Evolutionary conservation across 2,797 vertebrate species (phyloP).

Genomic region (Petrocephalus sullivani): DNA sequence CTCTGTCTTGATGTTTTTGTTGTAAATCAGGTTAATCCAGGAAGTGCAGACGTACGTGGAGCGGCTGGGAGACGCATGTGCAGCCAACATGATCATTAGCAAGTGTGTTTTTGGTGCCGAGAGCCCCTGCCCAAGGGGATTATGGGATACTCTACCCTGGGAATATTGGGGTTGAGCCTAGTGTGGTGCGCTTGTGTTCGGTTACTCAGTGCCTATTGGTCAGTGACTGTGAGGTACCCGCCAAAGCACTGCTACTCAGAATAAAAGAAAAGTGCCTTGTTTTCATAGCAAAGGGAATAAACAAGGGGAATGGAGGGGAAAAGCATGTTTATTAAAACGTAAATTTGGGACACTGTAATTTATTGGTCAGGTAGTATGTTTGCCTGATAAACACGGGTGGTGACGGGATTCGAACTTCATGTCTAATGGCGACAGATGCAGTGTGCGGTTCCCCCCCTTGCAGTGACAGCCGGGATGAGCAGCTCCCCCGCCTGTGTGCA

Average conservation of each 20-base stretch:
- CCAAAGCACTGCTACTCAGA: background rate
- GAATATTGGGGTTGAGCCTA: background rate
- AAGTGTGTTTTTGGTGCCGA: conserved; percentile 51
- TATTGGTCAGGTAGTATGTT: background rate
- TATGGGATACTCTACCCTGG: background rate
- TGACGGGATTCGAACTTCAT: background rate
- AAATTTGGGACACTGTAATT: background rate
- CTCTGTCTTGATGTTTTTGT: background rate
- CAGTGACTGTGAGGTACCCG: too few relatives aligned
- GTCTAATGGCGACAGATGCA: background rate
- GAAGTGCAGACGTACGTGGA: conserved; percentile 83
- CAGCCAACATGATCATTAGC: conserved; percentile 67
- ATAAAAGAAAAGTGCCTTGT: background rate
- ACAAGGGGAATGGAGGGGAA: background rate
- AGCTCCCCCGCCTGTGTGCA: conserved; percentile 75
- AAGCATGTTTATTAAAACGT: background rate
- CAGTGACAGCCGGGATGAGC: conserved; percentile 81
- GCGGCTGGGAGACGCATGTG: conserved; percentile 71
- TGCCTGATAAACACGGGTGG: background rate
- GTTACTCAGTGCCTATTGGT: background rate
- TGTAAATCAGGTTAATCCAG: conserved; percentile 69
- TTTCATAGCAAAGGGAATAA: background rate
- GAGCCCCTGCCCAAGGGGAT: background rate
- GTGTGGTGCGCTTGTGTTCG: background rate
- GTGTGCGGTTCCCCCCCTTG: background rate